Evolutionary conservation across 2,797 vertebrate genomes (phyloP), one percentile per base, ranked within the genome.

Genomic region (Etheostoma nigrum): DNA sequence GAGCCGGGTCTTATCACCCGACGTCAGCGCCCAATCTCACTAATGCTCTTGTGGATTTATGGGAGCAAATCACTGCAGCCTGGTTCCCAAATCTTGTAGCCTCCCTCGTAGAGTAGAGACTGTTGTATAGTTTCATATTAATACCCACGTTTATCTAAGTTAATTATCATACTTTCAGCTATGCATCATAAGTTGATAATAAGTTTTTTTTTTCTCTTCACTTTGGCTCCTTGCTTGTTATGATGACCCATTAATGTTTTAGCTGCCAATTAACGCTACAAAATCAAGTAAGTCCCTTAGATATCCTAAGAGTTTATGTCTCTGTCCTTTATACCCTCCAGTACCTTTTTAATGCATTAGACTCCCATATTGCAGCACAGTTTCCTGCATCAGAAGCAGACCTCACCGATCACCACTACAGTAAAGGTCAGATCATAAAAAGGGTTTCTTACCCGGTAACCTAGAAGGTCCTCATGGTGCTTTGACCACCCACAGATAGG

Each of bases 361-460:
- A n/a, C 10, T 51, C 19, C 0, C 16, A 67, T 54, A 51, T 57
- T 33, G 21, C 5, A 66, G 54, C 54, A 68, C 57, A 64, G 52
- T 80, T 81, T 60, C 45, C 12, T 67, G 64, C 23, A 74, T 45
- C 45, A 53, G 71, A 71, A 40, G 42, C 62, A 70, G 27, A 73
- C 4, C 23, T 69, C 60, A 55, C 30, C 13, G n/a, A 80, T n/a
- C 48, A 68, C 51, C 18, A 44, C 25, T 61, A 16, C 44, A 33
- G 70, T 70, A 83, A 89, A 88, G 73, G 75, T 91, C 58, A 52
- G 59, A 74, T 63, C 67, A 47, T 67, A 67, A 72, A 76, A 85
- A 49, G 5, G 15, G 1, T 63, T 82, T 76, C 33, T 44, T 63
- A 53, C 72, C 54, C 58, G 66, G 8, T 49, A 30, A 62, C 42